Evolutionary conservation across 2,888 invertebrate genomes (phyloP), one percentile per base, ranked within the genome.

Genomic region (Papilio gigon): DNA sequence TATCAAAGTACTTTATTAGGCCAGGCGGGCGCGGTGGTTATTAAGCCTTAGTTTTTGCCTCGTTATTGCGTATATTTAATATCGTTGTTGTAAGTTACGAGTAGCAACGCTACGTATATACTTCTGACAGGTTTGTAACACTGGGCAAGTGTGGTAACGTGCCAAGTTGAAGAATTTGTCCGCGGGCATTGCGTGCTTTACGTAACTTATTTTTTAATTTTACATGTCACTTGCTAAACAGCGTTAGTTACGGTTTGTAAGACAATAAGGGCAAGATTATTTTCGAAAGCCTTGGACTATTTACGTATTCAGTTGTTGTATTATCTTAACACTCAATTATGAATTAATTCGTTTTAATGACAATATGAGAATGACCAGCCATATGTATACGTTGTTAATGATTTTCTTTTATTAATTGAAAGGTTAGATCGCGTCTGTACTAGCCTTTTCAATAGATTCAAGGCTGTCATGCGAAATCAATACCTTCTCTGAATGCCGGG

Each of bases 381-480:
- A 30, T 56, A 27, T 20, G 22, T 42, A 17, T 25, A 6, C 27
- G 14, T 50, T 50, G 27, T 53, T 27, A 53, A n/a, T n/a, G 50
- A 53, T 27, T 53, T 27, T 50, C 50, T 74, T 74, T 75, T 77
- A 74, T 77, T 73, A 76, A 76, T 78, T 74, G 84, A 84, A 86
- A 85, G 82, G 81, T 80, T 78, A 81, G 74, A 73, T 73, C 67
- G 74, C 72, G 76, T 77, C 77, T 76, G 76, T 72, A 74, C 75
- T 75, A 72, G 80, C 77, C 83, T 83, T 86, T 84, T 82, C 84
- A 78, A 81, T 84, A 80, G 76, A 73, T 80, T 85, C 89, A 91
- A 90, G 90, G 90, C 85, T 87, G 80, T 72, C 73, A 74, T 72
- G 80, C 79, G 83, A 83, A 86, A 87, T 80, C 78, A 80, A 88